phyloP scores from a whole-genome alignment of 2,113 vertebrate genomes.

The Scopus umbretta region DNA sequence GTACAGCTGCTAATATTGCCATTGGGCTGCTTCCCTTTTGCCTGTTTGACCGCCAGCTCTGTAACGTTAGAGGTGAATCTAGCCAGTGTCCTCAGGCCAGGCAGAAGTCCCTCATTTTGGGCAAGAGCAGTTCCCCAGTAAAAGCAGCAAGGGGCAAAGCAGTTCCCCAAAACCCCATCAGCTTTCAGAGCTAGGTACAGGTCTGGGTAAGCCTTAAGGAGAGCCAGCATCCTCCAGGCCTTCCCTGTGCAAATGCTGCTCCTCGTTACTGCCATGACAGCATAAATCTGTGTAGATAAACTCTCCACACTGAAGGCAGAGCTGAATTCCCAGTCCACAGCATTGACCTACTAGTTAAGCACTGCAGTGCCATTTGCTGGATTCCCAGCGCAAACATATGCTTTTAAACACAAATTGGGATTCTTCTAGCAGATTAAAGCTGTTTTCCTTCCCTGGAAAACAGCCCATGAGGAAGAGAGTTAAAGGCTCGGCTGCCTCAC shows the following conservation, averaged over 20 bases:
- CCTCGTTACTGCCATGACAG: accelerated
- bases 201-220: not conserved
- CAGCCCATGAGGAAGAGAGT: not conserved
- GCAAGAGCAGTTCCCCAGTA: not conserved
- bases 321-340: constrained; percentile 14
- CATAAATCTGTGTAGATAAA: not conserved
- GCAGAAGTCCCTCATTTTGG: accelerated
- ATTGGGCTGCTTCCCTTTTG: not conserved
- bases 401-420: constrained; percentile 52
- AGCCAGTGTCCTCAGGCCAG: not conserved
- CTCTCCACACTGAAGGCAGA: not conserved
- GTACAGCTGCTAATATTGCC: not conserved
- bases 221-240: accelerated
- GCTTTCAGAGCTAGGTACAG: not conserved
- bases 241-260: not conserved
- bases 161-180: accelerated
- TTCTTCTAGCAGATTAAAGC: constrained; percentile 44
- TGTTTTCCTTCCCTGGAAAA: constrained; percentile 42
- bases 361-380: not conserved
- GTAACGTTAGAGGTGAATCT: not conserved
- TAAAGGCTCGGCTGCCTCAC: not conserved
- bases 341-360: constrained; percentile 52
- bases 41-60: not conserved
- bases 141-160: not conserved
- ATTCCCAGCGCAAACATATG: constrained; percentile 32